Percentiles rank a stretch among this genome's conserved stretches.
Conservation (phyloP, 2,797 vertebrate genomes). For the Jordanella pulchra region DNA sequence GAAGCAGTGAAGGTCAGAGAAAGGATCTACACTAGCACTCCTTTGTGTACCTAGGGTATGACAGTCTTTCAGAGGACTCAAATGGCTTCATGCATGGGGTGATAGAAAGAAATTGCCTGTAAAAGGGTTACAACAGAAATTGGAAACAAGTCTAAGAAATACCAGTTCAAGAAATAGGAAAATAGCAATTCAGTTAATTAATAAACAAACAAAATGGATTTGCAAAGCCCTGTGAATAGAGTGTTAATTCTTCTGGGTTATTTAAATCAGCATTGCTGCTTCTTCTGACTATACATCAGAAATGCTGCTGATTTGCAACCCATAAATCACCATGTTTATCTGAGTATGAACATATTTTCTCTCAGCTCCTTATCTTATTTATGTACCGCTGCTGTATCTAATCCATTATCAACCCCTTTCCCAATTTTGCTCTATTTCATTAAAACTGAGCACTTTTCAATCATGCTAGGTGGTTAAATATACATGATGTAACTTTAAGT, state of each 20-base stretch:
- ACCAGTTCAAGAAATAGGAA: too few species aligned
- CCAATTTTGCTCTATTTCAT: conserved; percentile 10
- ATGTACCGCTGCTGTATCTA: conserved; percentile 22
- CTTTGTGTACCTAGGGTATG: too few species aligned
- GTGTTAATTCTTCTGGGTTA: neutral
- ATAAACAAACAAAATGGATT: too few species aligned
- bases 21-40: too few species aligned
- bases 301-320: conserved; percentile 8
- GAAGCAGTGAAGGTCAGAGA: too few species aligned
- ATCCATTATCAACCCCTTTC: conserved; percentile 33
- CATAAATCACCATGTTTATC: conserved; percentile 12
- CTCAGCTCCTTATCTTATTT: conserved; percentile 21
- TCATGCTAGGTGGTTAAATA: conserved; percentile 6
- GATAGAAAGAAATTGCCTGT: too few species aligned
- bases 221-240: neutral
- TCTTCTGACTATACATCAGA: neutral
- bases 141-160: neutral
- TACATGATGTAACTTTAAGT: conserved; percentile 21
- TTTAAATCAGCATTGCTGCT: neutral
- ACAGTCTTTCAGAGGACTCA: too few species aligned
- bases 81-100: too few species aligned
- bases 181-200: neutral
- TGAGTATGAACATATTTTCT: conserved; percentile 28
- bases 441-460: conserved; percentile 18
- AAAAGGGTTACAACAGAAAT: neutral